phyloP scores from a whole-genome alignment of 1,140 invertebrate genomes.

The Venturia canescens region DNA sequence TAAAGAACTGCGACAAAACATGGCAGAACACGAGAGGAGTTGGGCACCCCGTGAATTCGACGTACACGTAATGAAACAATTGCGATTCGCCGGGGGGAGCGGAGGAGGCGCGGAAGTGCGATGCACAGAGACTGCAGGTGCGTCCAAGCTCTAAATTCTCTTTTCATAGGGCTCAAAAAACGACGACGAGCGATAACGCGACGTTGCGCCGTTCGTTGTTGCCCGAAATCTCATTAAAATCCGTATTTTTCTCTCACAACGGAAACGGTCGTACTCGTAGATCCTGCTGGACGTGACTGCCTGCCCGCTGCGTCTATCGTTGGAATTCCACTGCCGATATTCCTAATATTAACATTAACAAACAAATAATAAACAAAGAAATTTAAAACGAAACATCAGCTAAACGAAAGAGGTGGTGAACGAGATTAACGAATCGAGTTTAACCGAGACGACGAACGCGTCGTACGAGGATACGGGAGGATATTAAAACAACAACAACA shows the following conservation, averaged over 20 bases:
- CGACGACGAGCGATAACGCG: no score
- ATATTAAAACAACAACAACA: neutral
- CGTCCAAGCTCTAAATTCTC: no score
- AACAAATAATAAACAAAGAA: slow-evolving; percentile 45
- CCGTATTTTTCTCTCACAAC: no score
- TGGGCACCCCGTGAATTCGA: slow-evolving; percentile 67
- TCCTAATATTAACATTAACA: slow-evolving; percentile 74
- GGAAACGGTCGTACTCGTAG: no score
- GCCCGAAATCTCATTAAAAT: no score
- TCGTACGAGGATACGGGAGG: slow-evolving; percentile 16
- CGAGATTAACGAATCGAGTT: slow-evolving; percentile 63
- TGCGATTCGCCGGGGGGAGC: slow-evolving; percentile 33
- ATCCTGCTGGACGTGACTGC: slow-evolving; percentile 65
- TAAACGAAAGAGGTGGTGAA: slow-evolving; percentile 46
- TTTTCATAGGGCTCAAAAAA: no score
- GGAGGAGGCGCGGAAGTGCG: slow-evolving; percentile 64
- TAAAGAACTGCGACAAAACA: neutral
- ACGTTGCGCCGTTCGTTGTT: no score
- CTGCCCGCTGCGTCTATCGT: slow-evolving; percentile 73
- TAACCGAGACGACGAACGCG: slow-evolving; percentile 44
- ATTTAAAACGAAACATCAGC: slow-evolving; percentile 54
- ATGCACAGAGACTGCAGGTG: slow-evolving; percentile 56
- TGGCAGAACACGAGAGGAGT: slow-evolving; percentile 66
- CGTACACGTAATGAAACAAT: slow-evolving; percentile 22
- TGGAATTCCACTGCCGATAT: slow-evolving; percentile 79